phyloP scores from a whole-genome alignment of 30 jellyfish, hydroid and myxozoan genomes.

The Aurelia sp. region DNA sequence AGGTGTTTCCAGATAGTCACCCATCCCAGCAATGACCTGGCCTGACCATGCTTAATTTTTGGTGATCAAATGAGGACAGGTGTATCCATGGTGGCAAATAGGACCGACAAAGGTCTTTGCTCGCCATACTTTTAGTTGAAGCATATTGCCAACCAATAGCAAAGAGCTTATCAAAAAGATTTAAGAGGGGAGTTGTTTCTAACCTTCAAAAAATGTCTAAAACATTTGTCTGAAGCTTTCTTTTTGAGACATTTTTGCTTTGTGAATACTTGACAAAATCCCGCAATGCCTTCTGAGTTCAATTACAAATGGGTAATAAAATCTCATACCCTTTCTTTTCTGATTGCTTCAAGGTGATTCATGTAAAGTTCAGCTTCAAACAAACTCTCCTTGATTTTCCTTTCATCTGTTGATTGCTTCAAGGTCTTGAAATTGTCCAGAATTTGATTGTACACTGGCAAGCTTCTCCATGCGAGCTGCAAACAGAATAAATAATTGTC shows the following conservation, averaged over 20 bases:
- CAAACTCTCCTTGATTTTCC: constrained; percentile 13
- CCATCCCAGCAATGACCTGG: too few relatives aligned
- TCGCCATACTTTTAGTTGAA: too few relatives aligned
- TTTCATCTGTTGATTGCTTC: constrained; percentile 7
- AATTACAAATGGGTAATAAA: too few relatives aligned
- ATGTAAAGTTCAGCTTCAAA: constrained; percentile 20
- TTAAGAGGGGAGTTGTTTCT: constrained; percentile 1
- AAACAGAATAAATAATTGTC: too few relatives aligned
- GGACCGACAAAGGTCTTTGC: too few relatives aligned
- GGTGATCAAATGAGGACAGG: too few relatives aligned
- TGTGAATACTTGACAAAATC: neutral
- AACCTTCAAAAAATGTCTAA: neutral
- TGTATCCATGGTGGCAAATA: too few relatives aligned
- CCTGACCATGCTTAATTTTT: too few relatives aligned
- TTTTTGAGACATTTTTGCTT: neutral
- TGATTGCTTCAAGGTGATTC: constrained; percentile 15
- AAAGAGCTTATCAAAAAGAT: too few relatives aligned
- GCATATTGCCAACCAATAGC: too few relatives aligned
- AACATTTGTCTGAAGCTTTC: neutral
- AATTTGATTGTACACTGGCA: constrained; percentile 10
- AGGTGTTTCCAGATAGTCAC: too few relatives aligned
- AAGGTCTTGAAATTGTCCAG: neutral
- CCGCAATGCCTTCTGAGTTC: too few relatives aligned
- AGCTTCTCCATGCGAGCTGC: constrained; percentile 41
- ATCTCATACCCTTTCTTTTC: constrained; percentile 7